Evolutionary conservation across 2,888 invertebrate genomes (phyloP).

Genomic region (Teleogryllus oceanicus): DNA sequence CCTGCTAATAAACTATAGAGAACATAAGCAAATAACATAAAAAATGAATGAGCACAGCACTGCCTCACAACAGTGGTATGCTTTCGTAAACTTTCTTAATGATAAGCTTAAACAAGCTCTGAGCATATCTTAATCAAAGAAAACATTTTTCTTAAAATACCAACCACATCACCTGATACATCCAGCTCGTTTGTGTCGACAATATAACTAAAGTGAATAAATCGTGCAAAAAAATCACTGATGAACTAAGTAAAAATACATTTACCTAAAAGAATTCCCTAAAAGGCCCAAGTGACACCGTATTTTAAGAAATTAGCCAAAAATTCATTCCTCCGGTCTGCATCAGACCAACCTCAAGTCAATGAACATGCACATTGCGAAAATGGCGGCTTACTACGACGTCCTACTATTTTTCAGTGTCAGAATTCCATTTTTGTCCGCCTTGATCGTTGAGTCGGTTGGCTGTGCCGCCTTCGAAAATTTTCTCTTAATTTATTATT

Average conservation of each 20-base stretch:
- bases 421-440: no score
- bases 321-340: slow-evolving; percentile 34
- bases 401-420: no score
- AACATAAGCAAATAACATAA: neutral
- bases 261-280: neutral
- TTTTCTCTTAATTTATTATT: no score
- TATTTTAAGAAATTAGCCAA: slow-evolving; percentile 30
- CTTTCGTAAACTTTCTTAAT: neutral
- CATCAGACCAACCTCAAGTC: slow-evolving; percentile 29
- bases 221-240: neutral
- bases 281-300: slow-evolving; percentile 24
- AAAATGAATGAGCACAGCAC: neutral
- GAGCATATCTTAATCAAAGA: neutral
- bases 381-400: slow-evolving; percentile 41
- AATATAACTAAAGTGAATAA: neutral
- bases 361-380: slow-evolving; percentile 37
- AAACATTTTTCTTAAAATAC: neutral
- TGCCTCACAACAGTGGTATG: neutral
- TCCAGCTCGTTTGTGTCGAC: neutral
- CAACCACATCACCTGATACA: neutral
- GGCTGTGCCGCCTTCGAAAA: no score
- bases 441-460: no score
- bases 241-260: neutral
- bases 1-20: slow-evolving; percentile 19
- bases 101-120: neutral